Evolutionary conservation across 2,113 vertebrate genomes (phyloP).

Genomic region (Myrmophylax atrothorax): DNA sequence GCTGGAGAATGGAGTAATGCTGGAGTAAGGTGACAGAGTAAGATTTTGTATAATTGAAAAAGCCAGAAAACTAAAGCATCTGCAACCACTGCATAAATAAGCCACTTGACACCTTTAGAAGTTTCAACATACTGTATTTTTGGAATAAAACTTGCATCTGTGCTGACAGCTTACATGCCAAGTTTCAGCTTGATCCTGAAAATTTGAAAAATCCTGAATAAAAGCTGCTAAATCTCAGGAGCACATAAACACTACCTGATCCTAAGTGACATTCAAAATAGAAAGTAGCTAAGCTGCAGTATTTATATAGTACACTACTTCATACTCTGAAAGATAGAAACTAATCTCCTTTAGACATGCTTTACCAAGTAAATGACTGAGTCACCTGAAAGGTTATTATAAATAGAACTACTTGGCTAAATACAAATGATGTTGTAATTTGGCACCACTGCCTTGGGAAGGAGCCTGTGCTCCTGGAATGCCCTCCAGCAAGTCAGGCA

Average conservation of each 20-base stretch:
- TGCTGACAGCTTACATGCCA: constrained; percentile 42
- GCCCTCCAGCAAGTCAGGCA: not conserved
- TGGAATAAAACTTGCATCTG: constrained; percentile 26
- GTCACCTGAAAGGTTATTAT: constrained; percentile 44
- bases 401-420: constrained; percentile 34
- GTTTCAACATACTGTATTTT: constrained; percentile 37
- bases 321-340: not conserved
- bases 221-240: constrained; percentile 28
- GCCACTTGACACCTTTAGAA: constrained; percentile 37
- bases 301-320: constrained; percentile 33
- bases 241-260: constrained; percentile 36
- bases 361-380: not conserved
- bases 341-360: constrained; percentile 16
- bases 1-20: not conserved
- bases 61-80: constrained; percentile 12
- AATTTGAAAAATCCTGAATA: constrained; percentile 38
- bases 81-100: constrained; percentile 51
- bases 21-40: not conserved
- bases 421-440: not conserved
- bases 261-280: constrained; percentile 37
- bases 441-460: not conserved
- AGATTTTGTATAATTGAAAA: not conserved
- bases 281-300: constrained; percentile 4
- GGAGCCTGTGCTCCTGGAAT: not conserved
- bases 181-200: constrained; percentile 27